A percentile compares a stretch with the other conserved stretches of the same genome.
phyloP scores from a whole-genome alignment of 2,113 vertebrate species.

The Hyaena hyaena region DNA sequence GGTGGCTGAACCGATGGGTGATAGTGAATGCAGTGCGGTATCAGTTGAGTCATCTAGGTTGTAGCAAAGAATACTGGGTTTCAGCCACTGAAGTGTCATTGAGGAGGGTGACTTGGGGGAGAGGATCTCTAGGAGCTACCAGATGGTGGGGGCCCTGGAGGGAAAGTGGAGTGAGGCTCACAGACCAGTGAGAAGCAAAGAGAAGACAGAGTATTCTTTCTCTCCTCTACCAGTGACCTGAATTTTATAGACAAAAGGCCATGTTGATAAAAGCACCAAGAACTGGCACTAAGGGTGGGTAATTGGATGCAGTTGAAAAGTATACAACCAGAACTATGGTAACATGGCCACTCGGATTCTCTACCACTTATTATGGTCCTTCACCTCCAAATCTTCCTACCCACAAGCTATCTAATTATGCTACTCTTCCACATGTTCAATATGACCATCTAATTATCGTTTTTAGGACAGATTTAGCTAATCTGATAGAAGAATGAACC shows the following conservation, averaged over 20 bases:
- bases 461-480: background rate
- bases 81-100: background rate
- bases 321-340: accelerated
- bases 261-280: background rate
- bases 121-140: accelerated
- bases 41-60: background rate
- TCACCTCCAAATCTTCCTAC: background rate
- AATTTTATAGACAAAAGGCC: background rate
- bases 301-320: background rate
- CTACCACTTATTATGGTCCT: too few species aligned
- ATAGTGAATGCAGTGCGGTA: background rate
- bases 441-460: background rate
- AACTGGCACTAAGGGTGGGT: background rate
- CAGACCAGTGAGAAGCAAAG: background rate
- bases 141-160: background rate
- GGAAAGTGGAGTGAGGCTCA: too few species aligned
- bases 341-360: background rate
- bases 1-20: background rate
- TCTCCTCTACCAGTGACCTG: background rate
- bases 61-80: background rate
- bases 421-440: too few species aligned
- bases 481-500: background rate
- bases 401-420: background rate
- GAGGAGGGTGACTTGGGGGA: too few species aligned
- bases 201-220: background rate